Percentiles rank a stretch among this genome's conserved stretches.
Conservation (phyloP, 2,888 invertebrate genomes). For the Macroteleia sp. region DNA sequence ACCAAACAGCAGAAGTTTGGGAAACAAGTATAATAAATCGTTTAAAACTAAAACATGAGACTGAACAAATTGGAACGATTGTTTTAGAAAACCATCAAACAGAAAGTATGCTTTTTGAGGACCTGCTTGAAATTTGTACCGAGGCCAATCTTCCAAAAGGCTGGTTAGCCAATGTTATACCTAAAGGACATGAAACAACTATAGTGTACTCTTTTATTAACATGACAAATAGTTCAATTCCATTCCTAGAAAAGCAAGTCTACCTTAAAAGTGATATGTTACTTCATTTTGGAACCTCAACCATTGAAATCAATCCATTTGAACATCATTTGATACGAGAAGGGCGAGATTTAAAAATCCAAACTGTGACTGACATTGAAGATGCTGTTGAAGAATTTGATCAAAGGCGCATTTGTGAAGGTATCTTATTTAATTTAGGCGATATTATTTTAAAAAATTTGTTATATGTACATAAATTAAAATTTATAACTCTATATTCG, state of each 20-base stretch:
- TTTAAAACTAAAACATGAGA: constrained; percentile 5
- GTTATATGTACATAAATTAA: too few species aligned
- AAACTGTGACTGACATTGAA: constrained; percentile 75
- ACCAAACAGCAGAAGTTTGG: constrained; percentile 52
- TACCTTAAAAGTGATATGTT: constrained; percentile 79
- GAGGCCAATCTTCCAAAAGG: constrained; percentile 76
- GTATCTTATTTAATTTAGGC: constrained; percentile 60
- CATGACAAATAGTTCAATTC: constrained; percentile 74
- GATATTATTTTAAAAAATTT: too few species aligned
- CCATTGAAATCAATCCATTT: constrained; percentile 74
- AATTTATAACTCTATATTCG: too few species aligned
- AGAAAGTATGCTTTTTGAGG: constrained; percentile 77
- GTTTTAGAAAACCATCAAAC: constrained; percentile 25
- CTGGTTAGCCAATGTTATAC: constrained; percentile 78
- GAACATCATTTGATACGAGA: constrained; percentile 75
- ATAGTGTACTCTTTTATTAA: constrained; percentile 77
- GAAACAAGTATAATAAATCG: constrained; percentile 21
- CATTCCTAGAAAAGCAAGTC: constrained; percentile 78
- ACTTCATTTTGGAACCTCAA: constrained; percentile 73
- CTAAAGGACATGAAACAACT: constrained; percentile 76
- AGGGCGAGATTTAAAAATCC: constrained; percentile 71
- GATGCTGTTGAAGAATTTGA: constrained; percentile 79
- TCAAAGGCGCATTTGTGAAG: constrained; percentile 77
- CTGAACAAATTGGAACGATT: constrained; percentile 23
- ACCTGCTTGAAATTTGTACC: constrained; percentile 77